A percentile compares a stretch with the other conserved stretches of the same genome.
Conservation (phyloP, 37 sponge, comb jelly and placozoan species). For the Mnemiopsis leidyi region DNA sequence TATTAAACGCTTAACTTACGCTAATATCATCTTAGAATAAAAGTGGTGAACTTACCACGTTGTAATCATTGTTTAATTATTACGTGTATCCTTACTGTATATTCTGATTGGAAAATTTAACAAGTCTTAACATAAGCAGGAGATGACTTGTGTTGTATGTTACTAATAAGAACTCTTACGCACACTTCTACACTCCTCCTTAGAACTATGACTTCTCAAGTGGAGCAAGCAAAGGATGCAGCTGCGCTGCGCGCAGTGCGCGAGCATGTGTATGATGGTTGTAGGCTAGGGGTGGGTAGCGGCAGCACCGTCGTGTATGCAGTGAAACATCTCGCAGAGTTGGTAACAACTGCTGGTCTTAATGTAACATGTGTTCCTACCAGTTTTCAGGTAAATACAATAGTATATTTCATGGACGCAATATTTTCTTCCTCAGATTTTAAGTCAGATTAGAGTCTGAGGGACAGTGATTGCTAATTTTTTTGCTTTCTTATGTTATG, state of each 20-base stretch:
- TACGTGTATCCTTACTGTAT: no score
- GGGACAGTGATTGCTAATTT: no score
- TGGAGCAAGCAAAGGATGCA: constrained; percentile 48
- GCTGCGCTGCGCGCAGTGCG: constrained; percentile 21
- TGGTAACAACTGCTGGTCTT: neutral
- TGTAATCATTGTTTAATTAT: no score
- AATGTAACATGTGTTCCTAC: constrained; percentile 41
- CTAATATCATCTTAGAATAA: no score
- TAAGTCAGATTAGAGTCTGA: no score
- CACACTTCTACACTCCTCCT: neutral
- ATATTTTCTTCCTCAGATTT: no score
- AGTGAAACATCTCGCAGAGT: constrained; percentile 70
- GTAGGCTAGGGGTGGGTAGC: constrained; percentile 84
- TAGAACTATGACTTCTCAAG: neutral
- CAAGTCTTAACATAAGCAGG: neutral
- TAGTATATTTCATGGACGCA: no score
- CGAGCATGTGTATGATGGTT: constrained; percentile 49
- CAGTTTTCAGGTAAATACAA: constrained; percentile 53
- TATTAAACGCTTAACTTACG: no score
- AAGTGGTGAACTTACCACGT: no score
- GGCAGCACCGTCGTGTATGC: constrained; percentile 97
- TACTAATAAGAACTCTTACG: neutral
- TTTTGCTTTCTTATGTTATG: neutral
- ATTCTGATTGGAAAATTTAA: no score
- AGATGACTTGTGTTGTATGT: neutral